Conservation (phyloP, 2,113 vertebrate species). For the Ginglymostoma cirratum region DNA sequence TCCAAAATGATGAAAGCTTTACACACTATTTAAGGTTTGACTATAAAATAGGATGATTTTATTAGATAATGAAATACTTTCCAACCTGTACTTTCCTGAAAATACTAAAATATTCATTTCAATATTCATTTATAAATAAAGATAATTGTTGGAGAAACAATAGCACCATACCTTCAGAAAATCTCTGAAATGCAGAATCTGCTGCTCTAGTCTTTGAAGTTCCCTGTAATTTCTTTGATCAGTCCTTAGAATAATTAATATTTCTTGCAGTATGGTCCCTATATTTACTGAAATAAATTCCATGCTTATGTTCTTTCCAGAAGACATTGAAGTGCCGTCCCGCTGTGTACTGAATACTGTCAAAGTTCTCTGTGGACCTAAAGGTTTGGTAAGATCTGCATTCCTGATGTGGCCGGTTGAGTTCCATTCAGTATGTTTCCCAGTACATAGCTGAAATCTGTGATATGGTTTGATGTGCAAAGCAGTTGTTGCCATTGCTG, state of each 20-base stretch:
- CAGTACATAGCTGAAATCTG: neutral
- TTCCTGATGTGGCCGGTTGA: neutral
- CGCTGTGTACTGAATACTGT: neutral
- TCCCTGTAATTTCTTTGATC: slow-evolving; percentile 41
- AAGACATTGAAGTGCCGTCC: neutral
- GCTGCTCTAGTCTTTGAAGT: slow-evolving; percentile 61
- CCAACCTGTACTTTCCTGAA: neutral
- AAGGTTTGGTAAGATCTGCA: neutral
- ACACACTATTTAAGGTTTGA: neutral
- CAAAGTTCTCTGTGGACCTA: neutral
- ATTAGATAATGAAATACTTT: neutral
- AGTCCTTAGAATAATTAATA: slow-evolving; percentile 55
- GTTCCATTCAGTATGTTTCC: neutral
- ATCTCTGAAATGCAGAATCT: slow-evolving; percentile 61
- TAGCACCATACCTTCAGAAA: slow-evolving; percentile 51
- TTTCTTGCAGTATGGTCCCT: slow-evolving; percentile 52
- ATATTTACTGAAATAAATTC: slow-evolving; percentile 26
- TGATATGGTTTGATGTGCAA: neutral
- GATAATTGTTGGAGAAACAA: neutral
- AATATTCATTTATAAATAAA: neutral
- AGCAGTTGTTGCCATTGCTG: neutral
- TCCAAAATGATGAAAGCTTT: neutral
- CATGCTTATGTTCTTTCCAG: neutral
- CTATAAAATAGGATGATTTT: neutral
- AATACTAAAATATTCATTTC: neutral